These are phyloP conservation scores for Philotrypesis tridentata DNA, from an alignment of 1,140 invertebrate genomes.

Conservation along the genomic window DNA sequence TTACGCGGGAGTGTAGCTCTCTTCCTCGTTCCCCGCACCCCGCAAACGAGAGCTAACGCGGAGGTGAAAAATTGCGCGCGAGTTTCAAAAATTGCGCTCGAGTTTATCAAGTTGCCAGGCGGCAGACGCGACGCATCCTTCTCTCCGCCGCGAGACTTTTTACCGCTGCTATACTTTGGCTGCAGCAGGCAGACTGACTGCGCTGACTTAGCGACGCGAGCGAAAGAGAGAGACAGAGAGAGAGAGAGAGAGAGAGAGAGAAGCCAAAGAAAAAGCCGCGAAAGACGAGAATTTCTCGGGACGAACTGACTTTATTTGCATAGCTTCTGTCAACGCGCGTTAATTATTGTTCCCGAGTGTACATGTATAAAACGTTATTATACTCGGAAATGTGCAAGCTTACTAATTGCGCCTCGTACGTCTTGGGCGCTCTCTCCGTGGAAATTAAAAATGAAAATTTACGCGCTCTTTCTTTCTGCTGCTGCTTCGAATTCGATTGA, in stretches of 20 bases:
- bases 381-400: too few relatives aligned
- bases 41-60: not conserved
- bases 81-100: constrained; percentile 16
- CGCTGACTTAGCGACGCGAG: too few relatives aligned
- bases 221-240: too few relatives aligned
- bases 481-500: not conserved
- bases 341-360: not conserved
- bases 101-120: constrained; percentile 43
- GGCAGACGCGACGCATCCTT: constrained; percentile 9
- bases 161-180: not conserved
- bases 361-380: too few relatives aligned
- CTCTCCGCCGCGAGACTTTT: not conserved
- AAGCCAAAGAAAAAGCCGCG: too few relatives aligned
- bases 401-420: too few relatives aligned
- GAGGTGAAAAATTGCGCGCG: constrained; percentile 41
- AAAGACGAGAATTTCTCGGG: not conserved
- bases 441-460: too few relatives aligned
- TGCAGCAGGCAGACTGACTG: too few relatives aligned
- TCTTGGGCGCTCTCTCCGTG: too few relatives aligned
- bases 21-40: too few relatives aligned
- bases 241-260: too few relatives aligned
- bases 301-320: not conserved
- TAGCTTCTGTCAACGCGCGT: not conserved
- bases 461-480: too few relatives aligned
- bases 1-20: not conserved